Percentiles rank a stretch among this genome's conserved stretches.
Conservation (phyloP, 2,888 invertebrate species). For the Calameuta idolon region DNA sequence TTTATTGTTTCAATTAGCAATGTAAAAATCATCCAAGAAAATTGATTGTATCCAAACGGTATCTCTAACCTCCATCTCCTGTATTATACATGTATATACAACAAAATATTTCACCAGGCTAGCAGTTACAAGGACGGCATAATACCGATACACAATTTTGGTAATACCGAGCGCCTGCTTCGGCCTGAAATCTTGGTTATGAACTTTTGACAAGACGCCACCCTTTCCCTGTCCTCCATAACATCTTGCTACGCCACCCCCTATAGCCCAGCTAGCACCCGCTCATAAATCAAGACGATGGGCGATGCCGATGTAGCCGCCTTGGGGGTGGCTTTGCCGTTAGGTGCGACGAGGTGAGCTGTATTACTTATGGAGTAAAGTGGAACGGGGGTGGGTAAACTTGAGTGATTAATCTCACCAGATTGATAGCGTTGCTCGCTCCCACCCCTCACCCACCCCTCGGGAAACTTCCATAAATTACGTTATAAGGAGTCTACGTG, state of each 20-base stretch:
- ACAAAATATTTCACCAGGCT: background rate
- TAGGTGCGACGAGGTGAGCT: constrained; percentile 34
- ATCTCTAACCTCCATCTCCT: background rate
- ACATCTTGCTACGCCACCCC: constrained; percentile 26
- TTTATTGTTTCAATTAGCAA: background rate
- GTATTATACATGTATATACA: background rate
- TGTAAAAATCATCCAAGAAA: background rate
- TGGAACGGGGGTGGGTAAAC: constrained; percentile 52
- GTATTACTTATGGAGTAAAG: constrained; percentile 55
- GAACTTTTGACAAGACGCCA: constrained; percentile 28
- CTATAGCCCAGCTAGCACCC: constrained; percentile 19
- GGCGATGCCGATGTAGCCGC: constrained; percentile 40
- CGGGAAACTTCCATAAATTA: constrained; percentile 58
- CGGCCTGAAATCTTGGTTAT: background rate
- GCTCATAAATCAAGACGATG: constrained; percentile 58
- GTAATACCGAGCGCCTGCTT: background rate
- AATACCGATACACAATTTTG: background rate
- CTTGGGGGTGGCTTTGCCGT: constrained; percentile 32
- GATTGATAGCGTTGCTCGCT: constrained; percentile 58
- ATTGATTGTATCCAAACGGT: background rate
- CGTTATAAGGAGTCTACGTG: constrained; percentile 51
- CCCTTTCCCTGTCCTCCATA: constrained; percentile 25
- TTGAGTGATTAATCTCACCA: constrained; percentile 63
- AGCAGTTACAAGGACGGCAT: background rate
- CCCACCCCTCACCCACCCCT: background rate